These are phyloP conservation scores for Entosphenus tridentatus DNA, from an alignment of 2,113 vertebrate genomes.

Conservation along the genomic window DNA sequence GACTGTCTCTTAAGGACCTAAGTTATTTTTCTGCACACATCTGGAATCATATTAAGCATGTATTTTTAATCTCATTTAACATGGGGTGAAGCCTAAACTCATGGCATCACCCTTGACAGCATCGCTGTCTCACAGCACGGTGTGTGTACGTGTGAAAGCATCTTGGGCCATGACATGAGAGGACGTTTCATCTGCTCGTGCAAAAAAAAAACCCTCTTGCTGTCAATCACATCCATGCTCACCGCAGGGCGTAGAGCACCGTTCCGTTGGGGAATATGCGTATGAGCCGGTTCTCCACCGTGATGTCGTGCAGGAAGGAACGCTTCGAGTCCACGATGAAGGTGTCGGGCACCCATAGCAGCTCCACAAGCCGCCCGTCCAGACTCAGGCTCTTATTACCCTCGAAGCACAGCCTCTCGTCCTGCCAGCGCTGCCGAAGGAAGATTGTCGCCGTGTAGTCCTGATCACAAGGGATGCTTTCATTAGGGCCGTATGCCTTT, in stretches of 20 bases:
- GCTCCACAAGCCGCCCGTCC: slow-evolving; percentile 55
- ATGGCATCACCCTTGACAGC: too few species aligned
- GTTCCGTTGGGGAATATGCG: slow-evolving; percentile 71
- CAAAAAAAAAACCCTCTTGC: too few species aligned
- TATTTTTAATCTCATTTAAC: too few species aligned
- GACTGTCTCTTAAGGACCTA: too few species aligned
- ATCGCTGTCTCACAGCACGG: too few species aligned
- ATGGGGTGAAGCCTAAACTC: too few species aligned
- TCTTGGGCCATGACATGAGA: too few species aligned
- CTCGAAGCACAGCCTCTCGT: slow-evolving; percentile 51
- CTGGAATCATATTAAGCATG: too few species aligned
- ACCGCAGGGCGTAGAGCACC: slow-evolving; percentile 57
- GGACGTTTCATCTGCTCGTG: too few species aligned
- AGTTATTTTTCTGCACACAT: too few species aligned
- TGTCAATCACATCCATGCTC: neutral
- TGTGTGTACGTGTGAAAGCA: too few species aligned
- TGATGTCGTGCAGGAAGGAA: slow-evolving; percentile 67
- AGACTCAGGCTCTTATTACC: slow-evolving; percentile 66
- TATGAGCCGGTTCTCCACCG: slow-evolving; percentile 63
- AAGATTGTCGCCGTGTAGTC: slow-evolving; percentile 76
- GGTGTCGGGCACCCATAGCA: slow-evolving; percentile 64
- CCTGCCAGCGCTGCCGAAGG: slow-evolving; percentile 57
- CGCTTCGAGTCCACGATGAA: slow-evolving; percentile 75
- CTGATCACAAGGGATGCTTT: slow-evolving; percentile 11
- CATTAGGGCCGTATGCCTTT: too few species aligned